Evolutionary conservation across 2,888 invertebrate genomes (phyloP).

Genomic region (Eulithis prunata): DNA sequence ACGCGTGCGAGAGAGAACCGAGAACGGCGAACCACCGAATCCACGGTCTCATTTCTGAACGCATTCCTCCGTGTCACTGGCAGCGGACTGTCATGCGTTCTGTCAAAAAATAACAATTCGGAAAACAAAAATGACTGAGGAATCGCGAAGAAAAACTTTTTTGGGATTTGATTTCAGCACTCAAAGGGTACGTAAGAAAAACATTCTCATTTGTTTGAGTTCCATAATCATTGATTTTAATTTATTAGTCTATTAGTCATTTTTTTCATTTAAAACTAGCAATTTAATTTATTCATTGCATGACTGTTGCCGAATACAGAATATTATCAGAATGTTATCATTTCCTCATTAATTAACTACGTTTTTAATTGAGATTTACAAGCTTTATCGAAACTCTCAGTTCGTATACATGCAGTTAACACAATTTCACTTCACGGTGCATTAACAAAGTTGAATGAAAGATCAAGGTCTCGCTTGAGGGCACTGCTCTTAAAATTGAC

Average conservation of each 20-base stretch:
- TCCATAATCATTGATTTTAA: background rate
- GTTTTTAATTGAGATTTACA: background rate
- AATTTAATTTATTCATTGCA: slow-evolving; percentile 8
- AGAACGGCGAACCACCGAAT: background rate
- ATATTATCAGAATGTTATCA: slow-evolving; percentile 8
- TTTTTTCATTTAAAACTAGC: slow-evolving; percentile 6
- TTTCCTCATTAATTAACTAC: background rate
- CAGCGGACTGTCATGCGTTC: slow-evolving; percentile 54
- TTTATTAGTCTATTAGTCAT: background rate
- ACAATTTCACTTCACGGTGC: slow-evolving; percentile 4
- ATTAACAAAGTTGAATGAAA: slow-evolving; percentile 14
- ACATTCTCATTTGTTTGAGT: slow-evolving; percentile 12
- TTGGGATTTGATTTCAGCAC: slow-evolving; percentile 95
- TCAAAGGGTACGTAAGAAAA: slow-evolving; percentile 87
- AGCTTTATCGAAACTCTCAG: background rate
- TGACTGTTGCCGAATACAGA: background rate
- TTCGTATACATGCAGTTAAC: slow-evolving; percentile 4
- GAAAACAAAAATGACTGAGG: slow-evolving; percentile 72
- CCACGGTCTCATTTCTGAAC: slow-evolving; percentile 48
- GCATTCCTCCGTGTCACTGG: slow-evolving; percentile 57
- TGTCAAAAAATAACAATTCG: slow-evolving; percentile 14
- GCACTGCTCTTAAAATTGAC: slow-evolving; percentile 21
- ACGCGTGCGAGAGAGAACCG: background rate
- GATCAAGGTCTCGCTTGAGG: slow-evolving; percentile 34
- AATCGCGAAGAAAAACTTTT: slow-evolving; percentile 83